Evolutionary conservation across 2,113 vertebrate genomes (phyloP), one percentile per base, ranked within the genome.

Genomic region (Mus pahari): DNA sequence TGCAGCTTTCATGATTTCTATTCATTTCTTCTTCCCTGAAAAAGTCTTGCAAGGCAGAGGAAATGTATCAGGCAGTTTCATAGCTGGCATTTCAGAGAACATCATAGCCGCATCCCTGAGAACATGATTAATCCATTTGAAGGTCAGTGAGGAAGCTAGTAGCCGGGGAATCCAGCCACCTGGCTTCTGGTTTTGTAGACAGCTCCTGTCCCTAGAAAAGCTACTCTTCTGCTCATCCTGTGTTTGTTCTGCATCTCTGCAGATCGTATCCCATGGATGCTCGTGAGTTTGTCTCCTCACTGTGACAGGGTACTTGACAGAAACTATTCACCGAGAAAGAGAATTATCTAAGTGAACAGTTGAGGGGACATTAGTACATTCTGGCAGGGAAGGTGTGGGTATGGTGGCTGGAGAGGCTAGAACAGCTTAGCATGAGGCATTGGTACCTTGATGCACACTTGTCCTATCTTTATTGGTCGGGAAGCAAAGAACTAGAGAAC

Each of bases 81-180:
- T 91, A 94, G 93, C 42, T 97, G 97, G 97, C 83, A 96, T 97
- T 98, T 96, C 91, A 71, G 70, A 96, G 94, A 92, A 92, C 86
- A 95, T 11, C 84, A 78, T 71, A 90, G 86, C 96, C 89, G 94
- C 81, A 86, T 92, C 92, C 92, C 78, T 58, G 55, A 93, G 82
- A 71, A 86, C 70, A 97, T 94, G 58, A 97, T 97, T 96, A 90
- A 94, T 92, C 89, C 75, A 68, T 92, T 75, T 93, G 96, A 97
- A 97, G 97, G 97, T 96, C 97, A 97, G 97, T 96, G 96, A 97
- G 77, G 45, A 75, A 95, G 86, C 86, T 39, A 94, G 50, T 96
- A 68, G 68, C 36, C 45, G 17, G 94, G 82, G 60, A 50, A 68
- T 36, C 39, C 64, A 81, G 68, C 74, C 82, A 96, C 92, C 94